Evolutionary conservation across 2,113 vertebrate species (phyloP).

Genomic region (Athene cunicularia): DNA sequence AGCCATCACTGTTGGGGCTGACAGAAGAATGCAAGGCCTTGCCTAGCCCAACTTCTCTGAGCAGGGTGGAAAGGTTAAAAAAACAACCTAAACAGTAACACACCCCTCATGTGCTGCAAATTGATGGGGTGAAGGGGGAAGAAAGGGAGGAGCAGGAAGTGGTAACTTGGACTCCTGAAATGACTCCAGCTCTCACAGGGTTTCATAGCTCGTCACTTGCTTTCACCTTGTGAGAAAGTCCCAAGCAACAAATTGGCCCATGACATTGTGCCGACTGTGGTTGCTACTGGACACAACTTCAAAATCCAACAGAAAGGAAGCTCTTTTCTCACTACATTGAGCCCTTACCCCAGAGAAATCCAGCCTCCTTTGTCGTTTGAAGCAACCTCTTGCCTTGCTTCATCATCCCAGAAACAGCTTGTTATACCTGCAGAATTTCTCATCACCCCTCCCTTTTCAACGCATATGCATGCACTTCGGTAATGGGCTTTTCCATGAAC

Average conservation of each 20-base stretch:
- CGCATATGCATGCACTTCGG: not conserved
- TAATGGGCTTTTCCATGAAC: not conserved
- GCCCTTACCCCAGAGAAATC: not conserved
- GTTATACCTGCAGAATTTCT: not conserved
- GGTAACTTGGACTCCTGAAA: conserved; percentile 18
- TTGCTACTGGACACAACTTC: not conserved
- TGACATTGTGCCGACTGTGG: too few relatives aligned
- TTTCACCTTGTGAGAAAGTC: not conserved
- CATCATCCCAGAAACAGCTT: not conserved
- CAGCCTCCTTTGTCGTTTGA: not conserved
- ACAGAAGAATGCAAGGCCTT: not conserved
- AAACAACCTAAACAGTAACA: not conserved
- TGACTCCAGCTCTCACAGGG: not conserved
- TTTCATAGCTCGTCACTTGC: not conserved
- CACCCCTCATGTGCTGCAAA: not conserved
- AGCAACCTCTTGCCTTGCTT: not conserved
- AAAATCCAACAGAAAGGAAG: not conserved
- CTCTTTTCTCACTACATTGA: not conserved
- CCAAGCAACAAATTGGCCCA: not conserved
- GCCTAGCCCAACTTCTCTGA: not conserved
- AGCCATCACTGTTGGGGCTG: not conserved
- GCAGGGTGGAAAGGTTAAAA: not conserved
- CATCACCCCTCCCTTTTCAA: not conserved
- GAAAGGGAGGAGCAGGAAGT: conserved; percentile 34
- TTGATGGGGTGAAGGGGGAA: not conserved